Conservation (phyloP, 1,140 invertebrate genomes). For the Metopolophium dirhodum region DNA sequence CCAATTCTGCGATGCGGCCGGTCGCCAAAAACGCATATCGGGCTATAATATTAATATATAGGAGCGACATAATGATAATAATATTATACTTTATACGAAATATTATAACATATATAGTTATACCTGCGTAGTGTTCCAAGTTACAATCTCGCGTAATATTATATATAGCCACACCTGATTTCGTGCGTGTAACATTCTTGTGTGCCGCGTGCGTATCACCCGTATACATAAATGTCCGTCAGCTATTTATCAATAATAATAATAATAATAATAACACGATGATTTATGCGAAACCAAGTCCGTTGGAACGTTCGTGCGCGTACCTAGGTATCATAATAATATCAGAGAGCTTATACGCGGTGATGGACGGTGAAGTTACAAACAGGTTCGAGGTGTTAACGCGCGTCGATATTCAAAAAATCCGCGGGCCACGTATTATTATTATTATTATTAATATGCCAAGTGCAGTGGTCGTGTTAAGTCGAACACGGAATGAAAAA, state of each 20-base stretch:
- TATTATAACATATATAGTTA: neutral
- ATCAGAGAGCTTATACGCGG: neutral
- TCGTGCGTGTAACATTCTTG: neutral
- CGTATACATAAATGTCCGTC: neutral
- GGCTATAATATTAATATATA: neutral
- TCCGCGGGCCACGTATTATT: neutral
- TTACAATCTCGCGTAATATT: neutral
- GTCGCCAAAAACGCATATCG: neutral
- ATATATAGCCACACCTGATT: neutral
- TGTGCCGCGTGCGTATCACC: neutral
- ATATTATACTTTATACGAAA: too few relatives aligned
- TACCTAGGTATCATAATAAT: neutral
- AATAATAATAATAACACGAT: neutral
- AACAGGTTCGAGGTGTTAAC: conserved; percentile 48
- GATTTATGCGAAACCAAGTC: conserved; percentile 34
- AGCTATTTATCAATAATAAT: conserved; percentile 12
- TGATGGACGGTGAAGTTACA: neutral
- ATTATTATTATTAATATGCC: neutral
- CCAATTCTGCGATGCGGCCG: neutral
- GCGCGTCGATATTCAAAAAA: conserved; percentile 15
- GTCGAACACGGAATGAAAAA: neutral
- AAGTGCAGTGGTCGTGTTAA: neutral
- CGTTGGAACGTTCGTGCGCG: neutral
- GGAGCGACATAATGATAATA: neutral
- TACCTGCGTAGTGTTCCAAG: neutral